Conservation (phyloP, 2,797 vertebrate species). For the Pipistrellus kuhlii region DNA sequence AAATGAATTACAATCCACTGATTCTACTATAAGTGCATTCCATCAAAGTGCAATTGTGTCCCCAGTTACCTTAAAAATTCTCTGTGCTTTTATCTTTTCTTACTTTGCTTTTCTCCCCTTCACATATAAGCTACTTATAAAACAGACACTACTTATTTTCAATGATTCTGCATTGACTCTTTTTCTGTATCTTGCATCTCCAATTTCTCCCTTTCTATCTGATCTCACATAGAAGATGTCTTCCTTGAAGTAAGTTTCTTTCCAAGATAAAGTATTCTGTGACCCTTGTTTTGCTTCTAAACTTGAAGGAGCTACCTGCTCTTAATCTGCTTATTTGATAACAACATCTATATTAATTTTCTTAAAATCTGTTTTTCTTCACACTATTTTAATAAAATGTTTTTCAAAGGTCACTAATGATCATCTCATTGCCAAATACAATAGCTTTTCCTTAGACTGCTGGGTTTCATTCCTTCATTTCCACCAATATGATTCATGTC, state of each 20-base stretch:
- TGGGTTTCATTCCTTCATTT: neutral
- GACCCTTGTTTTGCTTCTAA: neutral
- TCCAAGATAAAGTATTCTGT: neutral
- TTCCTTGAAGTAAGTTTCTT: constrained; percentile 1
- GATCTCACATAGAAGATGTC: neutral
- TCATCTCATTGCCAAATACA: neutral
- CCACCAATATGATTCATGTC: neutral
- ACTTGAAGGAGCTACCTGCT: neutral
- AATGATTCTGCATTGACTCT: neutral
- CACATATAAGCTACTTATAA: neutral
- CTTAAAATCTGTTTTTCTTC: neutral
- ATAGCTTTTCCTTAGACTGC: neutral
- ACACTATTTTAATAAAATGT: neutral
- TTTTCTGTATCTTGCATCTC: neutral
- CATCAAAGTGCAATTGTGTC: neutral
- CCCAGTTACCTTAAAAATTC: neutral
- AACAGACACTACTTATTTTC: neutral
- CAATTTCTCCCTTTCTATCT: neutral
- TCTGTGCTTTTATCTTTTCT: neutral
- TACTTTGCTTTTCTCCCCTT: neutral
- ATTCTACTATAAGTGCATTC: neutral
- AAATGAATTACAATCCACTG: neutral
- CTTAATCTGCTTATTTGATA: neutral
- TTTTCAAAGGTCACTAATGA: neutral
- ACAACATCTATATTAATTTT: neutral